These are phyloP conservation scores for Latheticus oryzae DNA, from an alignment of 2,888 invertebrate species.

Conservation along the genomic window DNA sequence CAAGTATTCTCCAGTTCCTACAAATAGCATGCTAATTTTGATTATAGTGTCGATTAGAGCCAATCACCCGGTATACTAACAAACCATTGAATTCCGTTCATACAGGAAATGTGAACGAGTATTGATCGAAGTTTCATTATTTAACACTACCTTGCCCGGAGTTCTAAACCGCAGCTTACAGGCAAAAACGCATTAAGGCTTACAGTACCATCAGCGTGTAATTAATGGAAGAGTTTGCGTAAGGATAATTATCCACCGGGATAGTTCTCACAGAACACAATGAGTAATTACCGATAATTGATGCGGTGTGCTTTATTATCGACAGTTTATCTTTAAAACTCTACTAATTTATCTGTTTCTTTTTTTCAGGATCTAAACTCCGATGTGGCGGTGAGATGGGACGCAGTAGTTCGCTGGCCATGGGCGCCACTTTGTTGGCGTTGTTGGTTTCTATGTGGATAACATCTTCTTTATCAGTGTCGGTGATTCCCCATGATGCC, in stretches of 20 bases:
- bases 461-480: slow-evolving; percentile 58
- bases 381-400: slow-evolving; percentile 56
- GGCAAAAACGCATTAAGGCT: slow-evolving; percentile 13
- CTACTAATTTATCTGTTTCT: not conserved
- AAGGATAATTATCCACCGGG: slow-evolving; percentile 15
- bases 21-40: slow-evolving; percentile 15
- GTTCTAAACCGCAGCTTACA: not conserved
- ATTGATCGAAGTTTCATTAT: slow-evolving; percentile 24
- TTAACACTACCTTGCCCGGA: slow-evolving; percentile 14
- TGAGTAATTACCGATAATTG: slow-evolving; percentile 12
- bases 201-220: slow-evolving; percentile 1
- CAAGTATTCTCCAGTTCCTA: slow-evolving; percentile 1
- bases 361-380: slow-evolving; percentile 21
- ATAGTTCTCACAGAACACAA: slow-evolving; percentile 10
- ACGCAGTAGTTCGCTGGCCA: slow-evolving; percentile 50
- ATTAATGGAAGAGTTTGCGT: slow-evolving; percentile 19
- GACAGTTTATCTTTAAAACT: not conserved
- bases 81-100: slow-evolving; percentile 14
- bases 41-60: slow-evolving; percentile 3
- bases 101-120: not conserved
- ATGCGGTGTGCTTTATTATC: not conserved
- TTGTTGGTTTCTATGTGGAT: slow-evolving; percentile 49
- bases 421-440: slow-evolving; percentile 53
- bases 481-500: slow-evolving; percentile 88
- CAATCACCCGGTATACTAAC: slow-evolving; percentile 11